Base-by-base conservation (phyloP, 2,113 vertebrate species). In the Otolemur garnettii region DNA sequence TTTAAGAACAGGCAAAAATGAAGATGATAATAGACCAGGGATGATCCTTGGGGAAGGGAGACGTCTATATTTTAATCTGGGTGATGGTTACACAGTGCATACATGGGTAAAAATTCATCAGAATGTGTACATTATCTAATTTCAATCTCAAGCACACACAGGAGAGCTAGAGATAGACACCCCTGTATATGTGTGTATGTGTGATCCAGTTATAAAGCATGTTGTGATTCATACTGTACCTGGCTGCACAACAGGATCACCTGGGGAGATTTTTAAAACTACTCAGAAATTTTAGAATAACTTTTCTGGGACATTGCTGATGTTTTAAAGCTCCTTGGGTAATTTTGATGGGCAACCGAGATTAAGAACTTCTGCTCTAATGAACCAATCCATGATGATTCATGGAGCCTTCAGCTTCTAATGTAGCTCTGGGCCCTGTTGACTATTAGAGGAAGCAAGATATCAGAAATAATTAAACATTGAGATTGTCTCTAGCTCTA, bases 61-160 rank as follows among this genome's bases (percentile, higher is more conserved):
- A 50, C 3, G 28, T n/a, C 82, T 14, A 0, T 5, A 0, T 42
- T 72, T 64, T 17, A 33, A 42, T 35, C 85, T 22, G 53, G 33
- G 28, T 14, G 24, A 50, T 18, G 45, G 17, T 12, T 10, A 7
- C 6, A 0, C 1, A 35, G 33, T 22, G 15, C n/a, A 38, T 5
- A n/a, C 82, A 3, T 5, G 12, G 81, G 35, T 74, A 28, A 38
- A 38, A 33, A 33, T 17, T 13, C 59, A 38, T 5, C 0, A 15
- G 8, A 18, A 35, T 33, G 45, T 35, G 30, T 11, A 18, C 26
- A 15, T 87, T 72, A 19, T 90, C 55, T 71, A 45, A 60, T 9
- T 30, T 26, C 4, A 3, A 15, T 17, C 42, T 55, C 24, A 24
- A 13, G 12, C 12, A 38, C 33, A 28, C 35, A 33, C 4, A 10